Base-by-base conservation (phyloP, 64 coral and sea anemone genomes). In the Montipora capricornis region DNA sequence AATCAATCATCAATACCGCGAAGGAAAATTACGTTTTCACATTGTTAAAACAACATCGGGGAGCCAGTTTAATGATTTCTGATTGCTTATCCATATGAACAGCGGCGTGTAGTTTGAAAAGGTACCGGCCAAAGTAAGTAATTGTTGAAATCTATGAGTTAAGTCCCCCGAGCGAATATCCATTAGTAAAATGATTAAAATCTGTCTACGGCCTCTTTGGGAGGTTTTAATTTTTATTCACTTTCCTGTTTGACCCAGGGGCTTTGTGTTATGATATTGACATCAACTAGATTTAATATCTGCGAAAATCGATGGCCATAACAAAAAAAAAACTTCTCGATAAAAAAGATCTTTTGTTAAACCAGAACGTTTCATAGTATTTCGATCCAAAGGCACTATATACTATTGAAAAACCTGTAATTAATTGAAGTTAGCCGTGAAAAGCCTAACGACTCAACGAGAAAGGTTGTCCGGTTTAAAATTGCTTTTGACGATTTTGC, bases 81-180 rank as follows among this genome's bases (percentile, higher is more conserved):
- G 10, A 48, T 84, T 66, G 47, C 68, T 68, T 15, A 6, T 19
- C 19, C 44, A 73, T 86, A 49, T 19, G 44, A 22, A 17, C 19
- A 19, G 9, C 5, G 66, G 76, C 13, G 76, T 17, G 76, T 16
- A 6, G 17, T 16, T 71, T 86, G 49, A 29, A 86, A 86, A 86
- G 82, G 0, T 5, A 44, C 62, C 82, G 82, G 17, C 14, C 2
- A 8, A 71, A 64, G 22, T 70, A 68, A 73, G 17, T 73, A 86
- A 86, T 86, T 71, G 64, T 12, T 73, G 82, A 86, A 83, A 68
- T 29, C 26, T 68, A 2, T 12, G 44, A 45, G 58, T 62, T 67
- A 84, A 86, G 68, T 71, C 45, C 45, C 66, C 82, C 47, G 66
- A 71, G 71, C 46, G 8, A 68, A 71, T 71, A 26, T 44, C 7